Conservation (phyloP, 1,140 invertebrate species). For the Lepidurus packardi region DNA sequence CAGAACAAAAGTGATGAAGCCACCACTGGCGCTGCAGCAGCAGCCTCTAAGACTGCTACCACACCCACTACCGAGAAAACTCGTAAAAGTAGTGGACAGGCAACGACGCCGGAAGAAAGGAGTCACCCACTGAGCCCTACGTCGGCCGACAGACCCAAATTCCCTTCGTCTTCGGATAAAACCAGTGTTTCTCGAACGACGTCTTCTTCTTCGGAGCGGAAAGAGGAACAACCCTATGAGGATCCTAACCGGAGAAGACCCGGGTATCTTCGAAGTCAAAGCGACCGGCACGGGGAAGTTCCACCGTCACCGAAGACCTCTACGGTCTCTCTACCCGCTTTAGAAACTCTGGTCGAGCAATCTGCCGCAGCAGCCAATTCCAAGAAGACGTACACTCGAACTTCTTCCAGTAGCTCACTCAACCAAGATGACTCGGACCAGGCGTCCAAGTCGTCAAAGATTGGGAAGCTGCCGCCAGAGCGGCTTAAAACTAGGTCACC, state of each 20-base stretch:
- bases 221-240: conserved; percentile 9
- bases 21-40: conserved; percentile 53
- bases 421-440: conserved; percentile 15
- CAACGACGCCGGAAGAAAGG: neutral
- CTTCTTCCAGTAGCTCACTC: conserved; percentile 31
- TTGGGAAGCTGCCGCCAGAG: conserved; percentile 32
- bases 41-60: conserved; percentile 40
- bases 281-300: conserved; percentile 32
- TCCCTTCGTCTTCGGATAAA: conserved; percentile 22
- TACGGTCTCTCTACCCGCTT: conserved; percentile 38
- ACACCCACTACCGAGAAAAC: neutral
- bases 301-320: conserved; percentile 36
- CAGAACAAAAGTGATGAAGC: conserved; percentile 62
- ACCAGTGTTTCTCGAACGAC: conserved; percentile 21
- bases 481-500: conserved; percentile 48
- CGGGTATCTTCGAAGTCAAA: conserved; percentile 15
- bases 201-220: conserved; percentile 26
- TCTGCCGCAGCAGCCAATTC: neutral
- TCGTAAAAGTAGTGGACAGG: conserved; percentile 29
- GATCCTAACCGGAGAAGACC: conserved; percentile 25
- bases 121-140: conserved; percentile 34
- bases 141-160: conserved; percentile 24
- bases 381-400: conserved; percentile 27
- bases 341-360: neutral
- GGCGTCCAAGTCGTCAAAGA: conserved; percentile 33